Evolutionary conservation across 1,140 invertebrate species (phyloP).

Genomic region (Trichonephila clavata): DNA sequence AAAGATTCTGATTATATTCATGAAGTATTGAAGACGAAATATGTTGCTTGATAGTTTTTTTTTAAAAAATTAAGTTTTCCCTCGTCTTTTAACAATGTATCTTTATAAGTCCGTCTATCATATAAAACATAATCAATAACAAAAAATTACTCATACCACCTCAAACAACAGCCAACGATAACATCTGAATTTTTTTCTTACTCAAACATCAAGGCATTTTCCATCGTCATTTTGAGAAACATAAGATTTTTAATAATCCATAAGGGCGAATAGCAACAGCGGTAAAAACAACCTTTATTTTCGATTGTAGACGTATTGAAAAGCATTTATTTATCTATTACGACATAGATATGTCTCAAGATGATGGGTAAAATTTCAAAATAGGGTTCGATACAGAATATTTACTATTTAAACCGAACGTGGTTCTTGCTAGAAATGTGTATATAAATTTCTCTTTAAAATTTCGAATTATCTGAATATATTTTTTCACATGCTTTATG

Average conservation of each 20-base stretch:
- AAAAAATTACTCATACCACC: no score
- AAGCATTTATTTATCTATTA: slow-evolving; percentile 3
- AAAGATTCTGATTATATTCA: no score
- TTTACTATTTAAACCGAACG: background rate
- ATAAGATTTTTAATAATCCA: slow-evolving; percentile 16
- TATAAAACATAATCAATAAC: no score
- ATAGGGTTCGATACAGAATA: background rate
- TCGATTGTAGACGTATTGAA: background rate
- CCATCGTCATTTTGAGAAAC: background rate
- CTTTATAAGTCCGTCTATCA: no score
- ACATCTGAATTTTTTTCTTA: background rate
- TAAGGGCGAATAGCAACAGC: background rate
- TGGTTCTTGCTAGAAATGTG: background rate
- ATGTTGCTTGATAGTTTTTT: no score
- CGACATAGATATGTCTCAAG: background rate
- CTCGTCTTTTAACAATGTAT: no score
- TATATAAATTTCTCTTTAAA: slow-evolving; percentile 10
- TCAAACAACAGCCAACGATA: background rate
- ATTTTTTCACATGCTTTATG: background rate
- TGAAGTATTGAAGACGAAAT: no score
- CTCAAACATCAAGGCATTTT: background rate
- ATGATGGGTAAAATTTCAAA: background rate
- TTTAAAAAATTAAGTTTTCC: no score
- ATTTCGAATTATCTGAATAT: background rate
- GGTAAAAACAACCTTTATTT: background rate